phyloP scores from a whole-genome alignment of 1,140 invertebrate species.

The Leptinotarsa undecemlineata region DNA sequence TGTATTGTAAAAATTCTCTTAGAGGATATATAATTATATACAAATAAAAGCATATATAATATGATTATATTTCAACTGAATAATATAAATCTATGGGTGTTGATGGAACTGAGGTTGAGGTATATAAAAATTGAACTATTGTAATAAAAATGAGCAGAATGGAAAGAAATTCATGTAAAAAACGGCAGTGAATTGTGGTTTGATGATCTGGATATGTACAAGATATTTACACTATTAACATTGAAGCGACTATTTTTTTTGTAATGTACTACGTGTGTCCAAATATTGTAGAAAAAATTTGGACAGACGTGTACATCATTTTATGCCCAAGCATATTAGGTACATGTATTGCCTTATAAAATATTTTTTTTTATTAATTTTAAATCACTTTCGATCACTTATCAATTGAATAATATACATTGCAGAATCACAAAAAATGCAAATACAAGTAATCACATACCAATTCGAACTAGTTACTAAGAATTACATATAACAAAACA shows the following conservation, averaged over 20 bases:
- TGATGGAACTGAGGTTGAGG: slow-evolving; percentile 28
- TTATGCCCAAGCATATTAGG: slow-evolving; percentile 25
- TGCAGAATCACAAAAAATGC: slow-evolving; percentile 27
- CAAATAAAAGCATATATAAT: slow-evolving; percentile 33
- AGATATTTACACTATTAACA: slow-evolving; percentile 27
- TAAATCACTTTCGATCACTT: slow-evolving; percentile 28
- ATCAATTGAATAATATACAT: slow-evolving; percentile 16
- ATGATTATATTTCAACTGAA: slow-evolving; percentile 28
- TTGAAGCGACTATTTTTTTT: slow-evolving; percentile 21
- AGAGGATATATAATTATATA: slow-evolving; percentile 31
- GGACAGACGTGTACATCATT: slow-evolving; percentile 1
- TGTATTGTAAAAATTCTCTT: slow-evolving; percentile 33
- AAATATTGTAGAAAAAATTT: too few species aligned
- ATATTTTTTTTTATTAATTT: slow-evolving; percentile 25
- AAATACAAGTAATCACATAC: slow-evolving; percentile 23
- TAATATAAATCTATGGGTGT: slow-evolving; percentile 28
- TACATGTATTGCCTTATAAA: slow-evolving; percentile 21
- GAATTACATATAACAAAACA: slow-evolving; percentile 18
- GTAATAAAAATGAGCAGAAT: slow-evolving; percentile 24
- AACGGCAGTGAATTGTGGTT: slow-evolving; percentile 27
- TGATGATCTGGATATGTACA: slow-evolving; percentile 28
- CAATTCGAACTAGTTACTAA: slow-evolving; percentile 12
- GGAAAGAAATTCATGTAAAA: neutral
- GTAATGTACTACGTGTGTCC: slow-evolving; percentile 8
- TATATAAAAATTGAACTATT: slow-evolving; percentile 31